Conservation (phyloP, 2,113 vertebrate species). For the Daubentonia madagascariensis region DNA sequence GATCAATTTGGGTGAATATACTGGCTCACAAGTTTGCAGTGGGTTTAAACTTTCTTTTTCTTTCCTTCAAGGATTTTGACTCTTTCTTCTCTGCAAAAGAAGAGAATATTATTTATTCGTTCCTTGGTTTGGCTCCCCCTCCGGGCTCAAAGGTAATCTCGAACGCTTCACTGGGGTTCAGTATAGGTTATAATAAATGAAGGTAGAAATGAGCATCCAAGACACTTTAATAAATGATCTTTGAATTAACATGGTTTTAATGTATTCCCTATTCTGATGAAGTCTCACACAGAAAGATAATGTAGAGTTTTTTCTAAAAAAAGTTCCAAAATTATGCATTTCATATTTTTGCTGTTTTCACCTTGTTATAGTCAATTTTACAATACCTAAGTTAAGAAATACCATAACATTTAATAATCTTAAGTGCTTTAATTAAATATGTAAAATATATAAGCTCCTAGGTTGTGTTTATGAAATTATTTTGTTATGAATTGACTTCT, state of each 20-base stretch:
- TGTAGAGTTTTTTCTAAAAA: slow-evolving; percentile 26
- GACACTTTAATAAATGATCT: slow-evolving; percentile 17
- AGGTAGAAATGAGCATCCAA: neutral
- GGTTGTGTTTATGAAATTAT: neutral
- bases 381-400: neutral
- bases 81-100: slow-evolving; percentile 99
- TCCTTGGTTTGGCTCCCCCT: slow-evolving; percentile 94
- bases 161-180: neutral
- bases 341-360: neutral
- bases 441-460: neutral
- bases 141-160: slow-evolving; percentile 92
- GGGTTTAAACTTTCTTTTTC: slow-evolving; percentile 1
- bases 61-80: slow-evolving; percentile 93
- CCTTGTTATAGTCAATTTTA: neutral
- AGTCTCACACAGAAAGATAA: neutral
- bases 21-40: neutral
- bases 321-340: slow-evolving; percentile 2
- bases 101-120: slow-evolving; percentile 94
- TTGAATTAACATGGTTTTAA: neutral
- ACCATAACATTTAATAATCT: neutral
- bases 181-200: slow-evolving; percentile 1
- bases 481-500: slow-evolving; percentile 11
- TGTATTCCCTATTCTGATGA: neutral
- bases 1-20: neutral
- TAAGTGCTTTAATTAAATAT: neutral